Conservation (phyloP, 2,797 vertebrate species). For the Microtus agrestis region DNA sequence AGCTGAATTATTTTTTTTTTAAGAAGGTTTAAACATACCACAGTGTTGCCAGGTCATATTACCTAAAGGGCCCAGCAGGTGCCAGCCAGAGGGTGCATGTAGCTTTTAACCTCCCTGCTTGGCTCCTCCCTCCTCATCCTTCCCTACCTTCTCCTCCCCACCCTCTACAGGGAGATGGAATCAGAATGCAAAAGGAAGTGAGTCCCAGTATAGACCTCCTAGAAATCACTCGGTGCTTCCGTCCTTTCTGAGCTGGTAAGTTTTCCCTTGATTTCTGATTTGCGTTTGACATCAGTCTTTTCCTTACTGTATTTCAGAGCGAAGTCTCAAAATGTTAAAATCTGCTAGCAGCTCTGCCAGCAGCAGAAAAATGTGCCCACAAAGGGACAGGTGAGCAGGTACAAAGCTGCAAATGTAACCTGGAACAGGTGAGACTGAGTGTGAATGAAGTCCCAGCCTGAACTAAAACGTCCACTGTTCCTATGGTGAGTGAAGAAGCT, state of each 20-base stretch:
- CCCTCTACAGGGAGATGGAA: not conserved
- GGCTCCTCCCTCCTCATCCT: not conserved
- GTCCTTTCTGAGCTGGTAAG: not conserved
- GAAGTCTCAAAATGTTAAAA: not conserved
- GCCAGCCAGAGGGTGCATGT: fast-evolving
- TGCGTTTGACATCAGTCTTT: not conserved
- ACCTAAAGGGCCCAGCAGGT: fast-evolving
- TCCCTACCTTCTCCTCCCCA: not conserved
- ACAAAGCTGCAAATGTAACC: not conserved
- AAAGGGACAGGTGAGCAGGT: not conserved
- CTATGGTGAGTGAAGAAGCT: not conserved
- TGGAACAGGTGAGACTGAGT: not conserved
- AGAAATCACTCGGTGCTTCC: not conserved
- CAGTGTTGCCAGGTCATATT: not conserved
- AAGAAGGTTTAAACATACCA: not conserved
- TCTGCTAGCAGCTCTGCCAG: not conserved
- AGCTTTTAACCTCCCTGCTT: not conserved
- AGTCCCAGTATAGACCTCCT: not conserved
- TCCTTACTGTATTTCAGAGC: conserved; percentile 27
- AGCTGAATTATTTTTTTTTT: not conserved
- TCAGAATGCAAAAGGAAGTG: not conserved
- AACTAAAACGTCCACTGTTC: not conserved
- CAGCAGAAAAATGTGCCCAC: not conserved
- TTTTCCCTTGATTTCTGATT: conserved; percentile 21
- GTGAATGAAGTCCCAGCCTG: not conserved